Evolutionary conservation across 2,888 invertebrate species (phyloP), one percentile per base, ranked within the genome.

Genomic region (Pecten maximus): DNA sequence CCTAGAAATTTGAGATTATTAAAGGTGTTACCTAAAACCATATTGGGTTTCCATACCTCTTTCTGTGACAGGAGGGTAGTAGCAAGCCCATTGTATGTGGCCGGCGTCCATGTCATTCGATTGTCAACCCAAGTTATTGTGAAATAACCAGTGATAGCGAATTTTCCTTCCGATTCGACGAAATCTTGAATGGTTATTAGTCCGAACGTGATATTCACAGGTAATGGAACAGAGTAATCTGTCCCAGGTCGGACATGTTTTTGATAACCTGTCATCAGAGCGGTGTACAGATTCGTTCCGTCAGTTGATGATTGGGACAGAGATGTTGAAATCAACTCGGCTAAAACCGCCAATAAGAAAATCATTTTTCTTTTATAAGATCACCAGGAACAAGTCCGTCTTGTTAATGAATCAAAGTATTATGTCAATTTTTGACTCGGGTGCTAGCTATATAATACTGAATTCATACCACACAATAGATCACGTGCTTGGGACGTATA

Each of bases 221-320:
- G 6, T 28, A 74, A 35, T 35, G 74, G 74, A 35, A 35, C 74
- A 0, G 74, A 35, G 35, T 74, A 74, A 35, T 74, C 74, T 35
- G 74, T 74, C 10, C 74, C 74, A 35, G 74, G 74, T 15, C 74
- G 74, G 28, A 74, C 74, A 74, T 74, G 74, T 74, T 74, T 74
- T 6, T 74, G 74, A 23, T 74, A 74, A 35, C 74, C 35, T 28
- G 28, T 74, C 74, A 74, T 74, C 10, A 74, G 74, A 35, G 74
- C 74, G 6, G 74, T 74, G 35, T 74, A 74, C 10, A 74, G 74
- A 10, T 28, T 74, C 35, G 74, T 74, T 74, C 74, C 74, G 12
- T 74, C 74, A 35, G 74, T 74, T 28, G 74, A 74, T 23, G 74
- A 35, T 23, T 74, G 74, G 35, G 74, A 28, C 10, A 35, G 0